These are phyloP conservation scores for Eurystomus gularis DNA, from an alignment of 2,113 vertebrate genomes.

Conservation along the genomic window DNA sequence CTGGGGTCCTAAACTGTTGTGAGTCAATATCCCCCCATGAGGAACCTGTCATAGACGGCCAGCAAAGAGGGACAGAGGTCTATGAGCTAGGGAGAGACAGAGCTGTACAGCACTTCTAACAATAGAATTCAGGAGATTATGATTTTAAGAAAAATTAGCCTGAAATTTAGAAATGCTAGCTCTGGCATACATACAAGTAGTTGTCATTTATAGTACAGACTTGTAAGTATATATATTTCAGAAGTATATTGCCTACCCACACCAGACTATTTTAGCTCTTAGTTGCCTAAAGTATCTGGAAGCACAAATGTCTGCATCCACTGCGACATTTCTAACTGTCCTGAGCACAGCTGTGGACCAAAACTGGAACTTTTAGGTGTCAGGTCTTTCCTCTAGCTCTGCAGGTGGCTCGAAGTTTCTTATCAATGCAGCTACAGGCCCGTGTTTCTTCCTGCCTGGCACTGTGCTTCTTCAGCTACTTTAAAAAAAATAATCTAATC, in stretches of 20 bases:
- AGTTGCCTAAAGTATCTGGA: background rate
- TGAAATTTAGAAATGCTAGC: background rate
- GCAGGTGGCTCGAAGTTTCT: background rate
- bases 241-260: background rate
- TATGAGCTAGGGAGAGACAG: background rate
- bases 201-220: background rate
- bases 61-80: background rate
- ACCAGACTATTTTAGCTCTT: background rate
- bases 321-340: background rate
- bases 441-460: background rate
- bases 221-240: too few species aligned
- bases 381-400: background rate
- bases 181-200: background rate
- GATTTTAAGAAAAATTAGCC: background rate
- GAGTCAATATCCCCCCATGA: background rate
- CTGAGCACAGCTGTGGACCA: background rate
- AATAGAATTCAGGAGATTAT: background rate
- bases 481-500: background rate
- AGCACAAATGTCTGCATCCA: background rate
- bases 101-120: background rate
- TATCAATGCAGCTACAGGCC: background rate
- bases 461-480: background rate
- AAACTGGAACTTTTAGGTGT: background rate
- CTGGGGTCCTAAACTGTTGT: background rate
- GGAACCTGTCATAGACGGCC: accelerated